phyloP scores from a whole-genome alignment of 2,797 vertebrate genomes.

The Podarcis siculus region DNA sequence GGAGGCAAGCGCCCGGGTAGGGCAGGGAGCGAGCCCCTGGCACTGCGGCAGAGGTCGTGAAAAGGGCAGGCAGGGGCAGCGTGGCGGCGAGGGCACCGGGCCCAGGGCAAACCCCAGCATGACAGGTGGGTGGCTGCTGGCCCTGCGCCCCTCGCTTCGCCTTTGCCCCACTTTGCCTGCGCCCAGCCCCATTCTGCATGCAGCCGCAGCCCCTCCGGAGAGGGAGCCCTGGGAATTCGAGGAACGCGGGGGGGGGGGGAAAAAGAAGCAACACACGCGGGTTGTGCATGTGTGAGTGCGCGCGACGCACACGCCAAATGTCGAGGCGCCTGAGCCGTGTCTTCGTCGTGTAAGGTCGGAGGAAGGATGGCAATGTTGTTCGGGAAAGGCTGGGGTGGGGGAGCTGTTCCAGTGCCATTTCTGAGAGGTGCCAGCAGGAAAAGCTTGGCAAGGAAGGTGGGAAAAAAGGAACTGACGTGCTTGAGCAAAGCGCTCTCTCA shows the following conservation, averaged over 20 bases:
- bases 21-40: background rate
- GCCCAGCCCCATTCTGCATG: background rate
- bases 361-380: background rate
- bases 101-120: background rate
- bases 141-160: background rate
- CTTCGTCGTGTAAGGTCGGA: background rate
- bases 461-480: too few relatives aligned
- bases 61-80: background rate
- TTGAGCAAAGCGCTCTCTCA: background rate
- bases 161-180: background rate
- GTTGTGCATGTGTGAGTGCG: background rate
- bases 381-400: background rate
- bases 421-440: background rate
- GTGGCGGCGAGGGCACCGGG: background rate
- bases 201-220: background rate
- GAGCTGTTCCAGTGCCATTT: background rate
- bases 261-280: too few relatives aligned
- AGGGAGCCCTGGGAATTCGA: background rate
- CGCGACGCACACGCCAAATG: background rate
- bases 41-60: background rate
- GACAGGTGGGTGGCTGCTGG: conserved; percentile 27
- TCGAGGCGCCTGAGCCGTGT: background rate
- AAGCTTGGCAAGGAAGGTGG: background rate
- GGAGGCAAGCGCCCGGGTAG: background rate
- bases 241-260: too few relatives aligned